Percentiles rank a stretch among this genome's conserved stretches.
Evolutionary conservation across 2,888 invertebrate species (phyloP).

Genomic region (Pristionchus arcanus): DNA sequence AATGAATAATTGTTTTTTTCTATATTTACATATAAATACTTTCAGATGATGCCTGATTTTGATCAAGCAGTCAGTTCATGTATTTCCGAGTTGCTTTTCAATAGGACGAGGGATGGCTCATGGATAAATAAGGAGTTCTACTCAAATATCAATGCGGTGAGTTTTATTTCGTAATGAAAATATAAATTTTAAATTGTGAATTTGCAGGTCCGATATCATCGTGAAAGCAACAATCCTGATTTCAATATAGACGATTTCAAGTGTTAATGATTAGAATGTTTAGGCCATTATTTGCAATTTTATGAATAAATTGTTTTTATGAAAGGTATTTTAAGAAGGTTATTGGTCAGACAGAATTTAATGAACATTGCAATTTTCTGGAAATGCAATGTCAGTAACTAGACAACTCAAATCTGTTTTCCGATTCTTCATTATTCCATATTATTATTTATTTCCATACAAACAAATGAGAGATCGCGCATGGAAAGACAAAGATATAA

Average conservation of each 20-base stretch:
- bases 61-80: not conserved
- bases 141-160: not conserved
- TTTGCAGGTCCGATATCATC: constrained; percentile 20
- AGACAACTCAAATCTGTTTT: no score
- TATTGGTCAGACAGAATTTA: no score
- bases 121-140: not conserved
- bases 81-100: constrained; percentile 4
- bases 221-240: not conserved
- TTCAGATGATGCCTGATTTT: not conserved
- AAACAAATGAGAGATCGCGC: no score
- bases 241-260: constrained; percentile 16
- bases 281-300: no score
- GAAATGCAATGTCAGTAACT: no score
- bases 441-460: no score
- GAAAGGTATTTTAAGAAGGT: no score
- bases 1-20: not conserved
- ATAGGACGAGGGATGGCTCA: not conserved
- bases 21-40: not conserved
- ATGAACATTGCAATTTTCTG: no score
- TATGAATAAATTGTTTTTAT: no score
- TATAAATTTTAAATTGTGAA: not conserved
- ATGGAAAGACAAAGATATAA: no score
- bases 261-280: not conserved
- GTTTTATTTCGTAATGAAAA: not conserved
- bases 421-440: no score